Evolutionary conservation across 2,113 vertebrate genomes (phyloP).

Genomic region (Actinemys pallida): DNA sequence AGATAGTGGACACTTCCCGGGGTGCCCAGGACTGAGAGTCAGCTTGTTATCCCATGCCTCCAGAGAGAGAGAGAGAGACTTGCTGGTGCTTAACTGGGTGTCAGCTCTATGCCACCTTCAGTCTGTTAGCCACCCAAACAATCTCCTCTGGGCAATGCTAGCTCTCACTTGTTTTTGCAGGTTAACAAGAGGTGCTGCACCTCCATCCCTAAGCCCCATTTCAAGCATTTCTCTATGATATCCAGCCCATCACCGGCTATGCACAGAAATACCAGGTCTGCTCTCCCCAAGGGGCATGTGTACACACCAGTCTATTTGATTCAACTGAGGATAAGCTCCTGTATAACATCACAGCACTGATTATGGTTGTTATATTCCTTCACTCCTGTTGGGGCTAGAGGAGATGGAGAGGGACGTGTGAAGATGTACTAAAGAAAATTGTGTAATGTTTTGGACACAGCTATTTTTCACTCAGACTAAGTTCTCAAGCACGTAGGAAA

Average conservation of each 20-base stretch:
- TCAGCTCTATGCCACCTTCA: neutral
- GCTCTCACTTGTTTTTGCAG: neutral
- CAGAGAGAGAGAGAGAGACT: neutral
- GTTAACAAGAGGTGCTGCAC: neutral
- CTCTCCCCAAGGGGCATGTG: neutral
- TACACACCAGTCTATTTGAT: neutral
- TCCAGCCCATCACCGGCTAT: neutral
- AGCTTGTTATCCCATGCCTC: neutral
- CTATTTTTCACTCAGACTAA: neutral
- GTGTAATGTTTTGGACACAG: no score
- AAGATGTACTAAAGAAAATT: neutral
- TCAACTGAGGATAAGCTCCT: neutral
- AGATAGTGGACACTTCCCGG: neutral
- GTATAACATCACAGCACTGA: neutral
- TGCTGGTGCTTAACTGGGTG: neutral
- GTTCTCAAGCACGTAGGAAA: neutral
- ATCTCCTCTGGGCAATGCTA: neutral
- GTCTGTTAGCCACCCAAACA: neutral
- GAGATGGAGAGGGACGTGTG: neutral
- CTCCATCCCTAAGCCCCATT: neutral
- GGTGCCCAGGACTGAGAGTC: neutral
- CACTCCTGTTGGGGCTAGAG: no score
- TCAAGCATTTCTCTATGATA: neutral
- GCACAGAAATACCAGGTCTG: neutral
- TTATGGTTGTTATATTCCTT: neutral